phyloP scores from a whole-genome alignment of 2,113 vertebrate species.

The Rhinolophus ferrumequinum region DNA sequence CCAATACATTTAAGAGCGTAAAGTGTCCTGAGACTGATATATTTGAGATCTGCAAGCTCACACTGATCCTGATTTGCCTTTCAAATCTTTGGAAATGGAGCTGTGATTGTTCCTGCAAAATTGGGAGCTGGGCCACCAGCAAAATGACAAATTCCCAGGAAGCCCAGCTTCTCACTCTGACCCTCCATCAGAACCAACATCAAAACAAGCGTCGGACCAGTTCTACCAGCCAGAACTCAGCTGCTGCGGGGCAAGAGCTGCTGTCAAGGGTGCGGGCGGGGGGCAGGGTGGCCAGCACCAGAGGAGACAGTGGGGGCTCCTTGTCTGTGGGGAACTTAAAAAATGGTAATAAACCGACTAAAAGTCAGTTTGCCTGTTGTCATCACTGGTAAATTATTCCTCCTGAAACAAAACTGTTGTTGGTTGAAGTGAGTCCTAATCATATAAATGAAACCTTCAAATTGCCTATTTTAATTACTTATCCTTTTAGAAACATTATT shows the following conservation, averaged over 20 bases:
- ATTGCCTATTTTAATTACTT: not conserved
- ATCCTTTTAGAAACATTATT: not conserved
- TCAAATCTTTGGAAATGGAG: not conserved
- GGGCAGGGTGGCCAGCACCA: not conserved
- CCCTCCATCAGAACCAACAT: not conserved
- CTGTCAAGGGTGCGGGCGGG: fast-evolving
- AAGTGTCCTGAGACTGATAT: not conserved
- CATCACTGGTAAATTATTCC: not conserved
- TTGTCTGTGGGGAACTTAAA: not conserved
- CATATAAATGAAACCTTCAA: not conserved
- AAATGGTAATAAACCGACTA: not conserved
- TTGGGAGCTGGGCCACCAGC: not conserved
- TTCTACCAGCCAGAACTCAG: fast-evolving
- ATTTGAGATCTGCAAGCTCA: not conserved
- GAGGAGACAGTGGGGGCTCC: fast-evolving
- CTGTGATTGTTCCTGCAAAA: not conserved
- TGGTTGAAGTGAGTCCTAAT: not conserved
- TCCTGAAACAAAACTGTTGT: not conserved
- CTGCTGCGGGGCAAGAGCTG: not conserved
- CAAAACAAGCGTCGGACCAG: not conserved
- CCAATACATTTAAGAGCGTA: not conserved
- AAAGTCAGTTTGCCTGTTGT: not conserved
- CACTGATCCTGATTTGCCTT: not conserved
- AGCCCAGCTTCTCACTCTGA: not conserved
- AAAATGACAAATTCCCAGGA: not conserved